Evolutionary conservation across 2,888 invertebrate species (phyloP).

Genomic region (Amiota mariae): DNA sequence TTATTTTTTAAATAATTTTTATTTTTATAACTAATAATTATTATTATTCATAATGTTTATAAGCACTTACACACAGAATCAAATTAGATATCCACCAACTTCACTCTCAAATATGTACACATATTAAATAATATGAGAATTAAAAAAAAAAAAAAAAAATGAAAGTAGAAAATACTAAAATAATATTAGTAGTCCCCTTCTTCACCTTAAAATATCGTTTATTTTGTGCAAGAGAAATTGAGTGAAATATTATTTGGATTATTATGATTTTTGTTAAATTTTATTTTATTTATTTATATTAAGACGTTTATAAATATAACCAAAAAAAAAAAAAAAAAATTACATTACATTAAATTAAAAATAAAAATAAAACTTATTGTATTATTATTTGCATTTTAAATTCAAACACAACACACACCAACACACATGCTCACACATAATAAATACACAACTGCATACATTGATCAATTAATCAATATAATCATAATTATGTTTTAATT

Average conservation of each 20-base stretch:
- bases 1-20: slow-evolving; percentile 29
- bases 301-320: slow-evolving; percentile 49
- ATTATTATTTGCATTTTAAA: slow-evolving; percentile 62
- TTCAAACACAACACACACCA: slow-evolving; percentile 35
- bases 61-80: too few relatives aligned
- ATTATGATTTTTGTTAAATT: background rate
- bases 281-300: slow-evolving; percentile 34
- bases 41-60: slow-evolving; percentile 9
- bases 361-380: slow-evolving; percentile 50
- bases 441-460: slow-evolving; percentile 30
- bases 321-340: slow-evolving; percentile 45
- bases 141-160: background rate
- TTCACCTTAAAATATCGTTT: background rate
- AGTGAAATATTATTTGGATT: background rate
- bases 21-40: background rate
- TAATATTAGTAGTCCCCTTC: background rate
- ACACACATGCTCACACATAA: slow-evolving; percentile 10
- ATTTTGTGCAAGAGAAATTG: slow-evolving; percentile 14
- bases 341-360: too few relatives aligned
- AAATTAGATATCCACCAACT: too few relatives aligned
- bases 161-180: background rate
- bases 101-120: slow-evolving; percentile 35
- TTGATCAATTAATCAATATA: too few relatives aligned
- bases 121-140: slow-evolving; percentile 27
- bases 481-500: too few relatives aligned